Percentiles rank a stretch among this genome's conserved stretches.
Evolutionary conservation across 1,140 invertebrate species (phyloP).

Genomic region (Drosophila elegans): DNA sequence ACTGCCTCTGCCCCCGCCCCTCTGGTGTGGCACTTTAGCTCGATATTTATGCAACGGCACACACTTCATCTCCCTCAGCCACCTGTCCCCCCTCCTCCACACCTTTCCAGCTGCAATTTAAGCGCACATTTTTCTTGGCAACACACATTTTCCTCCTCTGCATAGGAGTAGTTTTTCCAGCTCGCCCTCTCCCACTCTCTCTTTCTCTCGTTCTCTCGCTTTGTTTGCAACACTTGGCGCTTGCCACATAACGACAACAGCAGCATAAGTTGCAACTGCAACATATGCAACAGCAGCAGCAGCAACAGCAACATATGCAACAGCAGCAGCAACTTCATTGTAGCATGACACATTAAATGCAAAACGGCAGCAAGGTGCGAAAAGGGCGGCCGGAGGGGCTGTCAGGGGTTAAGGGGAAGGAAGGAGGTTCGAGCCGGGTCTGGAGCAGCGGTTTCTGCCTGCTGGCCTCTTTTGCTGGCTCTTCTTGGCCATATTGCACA

Average conservation of each 20-base stretch:
- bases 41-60: conserved; percentile 81
- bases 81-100: conserved; percentile 1
- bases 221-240: conserved; percentile 81
- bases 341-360: conserved; percentile 82
- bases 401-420: conserved; percentile 9
- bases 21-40: conserved; percentile 69
- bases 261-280: conserved; percentile 66
- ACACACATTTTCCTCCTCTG: conserved; percentile 67
- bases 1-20: conserved; percentile 13
- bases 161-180: conserved; percentile 78
- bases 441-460: conserved; percentile 28
- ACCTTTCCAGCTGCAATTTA: conserved; percentile 66
- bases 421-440: conserved; percentile 17
- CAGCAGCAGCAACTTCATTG: conserved; percentile 67
- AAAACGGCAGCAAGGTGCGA: conserved; percentile 62
- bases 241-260: conserved; percentile 77
- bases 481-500: conserved; percentile 25
- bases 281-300: conserved; percentile 66
- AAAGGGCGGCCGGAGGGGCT: conserved; percentile 7
- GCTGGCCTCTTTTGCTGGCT: background rate
- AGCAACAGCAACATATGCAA: conserved; percentile 15
- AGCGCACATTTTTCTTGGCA: conserved; percentile 80
- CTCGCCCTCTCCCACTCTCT: conserved; percentile 34
- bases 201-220: conserved; percentile 27
- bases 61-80: conserved; percentile 58